phyloP scores from a whole-genome alignment of 2,888 invertebrate genomes.

The Eilema sororculum region DNA sequence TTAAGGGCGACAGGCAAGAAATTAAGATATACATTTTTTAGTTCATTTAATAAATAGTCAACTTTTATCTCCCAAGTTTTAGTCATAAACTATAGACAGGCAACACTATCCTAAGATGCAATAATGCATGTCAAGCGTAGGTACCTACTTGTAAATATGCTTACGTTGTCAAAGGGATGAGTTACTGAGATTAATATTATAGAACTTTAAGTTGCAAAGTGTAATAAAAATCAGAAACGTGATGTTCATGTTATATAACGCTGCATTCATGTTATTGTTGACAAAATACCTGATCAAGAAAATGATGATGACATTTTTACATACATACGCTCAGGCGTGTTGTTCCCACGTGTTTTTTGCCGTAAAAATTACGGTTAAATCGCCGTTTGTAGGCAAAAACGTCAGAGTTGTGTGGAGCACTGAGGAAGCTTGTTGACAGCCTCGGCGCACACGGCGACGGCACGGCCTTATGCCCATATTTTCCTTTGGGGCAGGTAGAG shows the following conservation, averaged over 20 bases:
- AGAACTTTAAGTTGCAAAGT: conserved; percentile 3
- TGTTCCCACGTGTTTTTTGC: no score
- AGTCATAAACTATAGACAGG: not conserved
- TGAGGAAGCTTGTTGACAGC: no score
- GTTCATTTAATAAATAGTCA: not conserved
- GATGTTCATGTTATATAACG: not conserved
- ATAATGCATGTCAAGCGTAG: conserved; percentile 34
- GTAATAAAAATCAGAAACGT: not conserved
- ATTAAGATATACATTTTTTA: no score
- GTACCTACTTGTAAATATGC: not conserved
- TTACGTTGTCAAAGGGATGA: conserved; percentile 21
- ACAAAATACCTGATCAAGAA: not conserved
- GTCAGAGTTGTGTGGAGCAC: no score
- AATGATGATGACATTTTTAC: no score
- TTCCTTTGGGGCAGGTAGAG: no score
- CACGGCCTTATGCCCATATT: no score
- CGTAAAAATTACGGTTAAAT: no score
- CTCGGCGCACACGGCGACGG: no score
- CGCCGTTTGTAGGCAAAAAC: no score
- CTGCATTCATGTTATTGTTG: not conserved
- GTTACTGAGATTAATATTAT: conserved; percentile 20
- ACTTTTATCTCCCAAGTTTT: not conserved
- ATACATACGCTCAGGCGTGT: no score
- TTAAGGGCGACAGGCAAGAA: no score
- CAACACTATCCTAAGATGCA: conserved; percentile 23